Percentiles rank a stretch among this genome's conserved stretches.
Conservation (phyloP, 2,113 vertebrate genomes). For the Microtus pennsylvanicus region DNA sequence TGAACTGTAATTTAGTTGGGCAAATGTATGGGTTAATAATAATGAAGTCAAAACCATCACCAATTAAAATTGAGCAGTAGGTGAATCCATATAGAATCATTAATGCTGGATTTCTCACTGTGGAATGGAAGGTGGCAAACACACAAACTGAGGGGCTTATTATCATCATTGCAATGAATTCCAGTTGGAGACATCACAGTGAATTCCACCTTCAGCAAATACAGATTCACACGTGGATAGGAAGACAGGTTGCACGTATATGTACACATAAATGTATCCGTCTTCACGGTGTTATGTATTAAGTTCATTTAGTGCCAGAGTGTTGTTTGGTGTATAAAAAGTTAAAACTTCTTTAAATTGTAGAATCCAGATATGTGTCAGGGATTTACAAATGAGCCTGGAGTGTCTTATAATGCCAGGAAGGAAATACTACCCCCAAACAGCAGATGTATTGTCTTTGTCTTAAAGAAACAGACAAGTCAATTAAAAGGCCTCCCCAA, state of each 20-base stretch:
- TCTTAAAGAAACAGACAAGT: neutral
- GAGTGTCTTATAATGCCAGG: neutral
- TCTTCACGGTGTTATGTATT: neutral
- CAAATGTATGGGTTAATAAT: neutral
- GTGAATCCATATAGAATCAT: neutral
- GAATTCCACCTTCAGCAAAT: neutral
- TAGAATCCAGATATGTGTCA: neutral
- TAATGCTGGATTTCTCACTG: neutral
- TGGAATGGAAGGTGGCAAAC: neutral
- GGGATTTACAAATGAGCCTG: neutral
- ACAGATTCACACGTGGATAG: neutral
- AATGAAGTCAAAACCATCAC: neutral
- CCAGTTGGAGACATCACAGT: neutral
- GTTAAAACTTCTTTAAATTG: neutral
- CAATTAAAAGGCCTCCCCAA: neutral
- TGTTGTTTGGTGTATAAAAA: neutral
- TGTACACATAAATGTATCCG: neutral
- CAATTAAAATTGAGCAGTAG: neutral
- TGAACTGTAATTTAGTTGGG: neutral
- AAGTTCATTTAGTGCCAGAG: neutral
- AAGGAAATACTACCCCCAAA: neutral
- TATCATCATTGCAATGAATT: neutral
- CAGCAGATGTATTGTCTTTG: neutral
- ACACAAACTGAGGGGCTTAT: neutral
- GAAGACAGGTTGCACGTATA: neutral